These are phyloP conservation scores for Hypocryptadius cinnamomeus DNA, from an alignment of 2,113 vertebrate genomes.

Conservation along the genomic window DNA sequence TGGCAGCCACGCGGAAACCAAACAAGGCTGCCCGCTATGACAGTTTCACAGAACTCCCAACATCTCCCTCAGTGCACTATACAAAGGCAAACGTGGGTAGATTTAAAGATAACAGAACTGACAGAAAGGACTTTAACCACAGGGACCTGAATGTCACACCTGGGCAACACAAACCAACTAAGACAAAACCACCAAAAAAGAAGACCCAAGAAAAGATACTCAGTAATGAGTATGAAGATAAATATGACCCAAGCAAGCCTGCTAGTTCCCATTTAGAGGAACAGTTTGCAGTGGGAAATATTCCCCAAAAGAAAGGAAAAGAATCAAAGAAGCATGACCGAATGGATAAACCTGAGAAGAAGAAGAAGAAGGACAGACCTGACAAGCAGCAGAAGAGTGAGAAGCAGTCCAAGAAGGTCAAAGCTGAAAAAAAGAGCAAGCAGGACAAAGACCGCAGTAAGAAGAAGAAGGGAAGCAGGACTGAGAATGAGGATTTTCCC, in stretches of 20 bases:
- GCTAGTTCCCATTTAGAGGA: constrained; percentile 71
- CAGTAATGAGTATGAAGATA: constrained; percentile 86
- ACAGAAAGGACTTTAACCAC: constrained; percentile 71
- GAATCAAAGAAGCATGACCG: constrained; percentile 75
- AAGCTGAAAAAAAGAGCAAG: constrained; percentile 79
- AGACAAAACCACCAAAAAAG: constrained; percentile 76
- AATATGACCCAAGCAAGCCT: constrained; percentile 70
- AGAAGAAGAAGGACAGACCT: constrained; percentile 81
- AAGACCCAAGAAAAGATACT: constrained; percentile 78
- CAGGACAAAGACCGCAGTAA: constrained; percentile 80
- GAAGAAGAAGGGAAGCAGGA: constrained; percentile 79
- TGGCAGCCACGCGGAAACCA: constrained; percentile 34
- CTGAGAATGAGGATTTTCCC: constrained; percentile 76
- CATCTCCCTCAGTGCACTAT: constrained; percentile 48
- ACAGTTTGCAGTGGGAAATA: constrained; percentile 52
- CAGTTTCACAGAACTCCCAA: constrained; percentile 42
- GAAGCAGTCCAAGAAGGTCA: constrained; percentile 80
- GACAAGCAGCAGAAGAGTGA: constrained; percentile 73
- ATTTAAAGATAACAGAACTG: constrained; percentile 82
- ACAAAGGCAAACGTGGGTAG: constrained; percentile 58
- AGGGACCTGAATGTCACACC: constrained; percentile 63
- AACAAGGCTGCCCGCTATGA: constrained; percentile 58
- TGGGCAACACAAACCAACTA: constrained; percentile 72
- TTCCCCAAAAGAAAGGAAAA: constrained; percentile 74
- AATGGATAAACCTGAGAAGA: constrained; percentile 80